phyloP scores from a whole-genome alignment of 2,888 invertebrate genomes.

The Phaedon cochleariae region DNA sequence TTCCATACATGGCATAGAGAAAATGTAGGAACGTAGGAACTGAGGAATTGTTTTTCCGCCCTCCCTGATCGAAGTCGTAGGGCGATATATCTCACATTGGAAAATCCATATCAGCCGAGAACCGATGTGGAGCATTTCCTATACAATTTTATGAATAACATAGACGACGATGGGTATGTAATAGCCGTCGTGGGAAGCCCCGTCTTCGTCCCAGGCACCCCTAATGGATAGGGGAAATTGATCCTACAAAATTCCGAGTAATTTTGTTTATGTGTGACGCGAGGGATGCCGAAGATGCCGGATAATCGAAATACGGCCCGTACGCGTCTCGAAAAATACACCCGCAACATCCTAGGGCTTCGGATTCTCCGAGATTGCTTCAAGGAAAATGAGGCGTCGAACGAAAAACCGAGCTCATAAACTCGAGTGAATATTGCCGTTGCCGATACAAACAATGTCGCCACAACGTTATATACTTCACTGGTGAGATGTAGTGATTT shows the following conservation, averaged over 20 bases:
- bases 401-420: not conserved
- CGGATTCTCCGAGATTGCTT: not conserved
- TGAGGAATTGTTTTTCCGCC: not conserved
- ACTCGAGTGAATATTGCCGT: not conserved
- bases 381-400: not conserved
- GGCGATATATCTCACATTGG: not conserved
- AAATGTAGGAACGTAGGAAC: no score
- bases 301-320: slow-evolving; percentile 43
- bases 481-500: no score
- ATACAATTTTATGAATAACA: slow-evolving; percentile 51
- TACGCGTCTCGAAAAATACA: slow-evolving; percentile 30
- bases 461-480: no score
- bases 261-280: slow-evolving; percentile 52
- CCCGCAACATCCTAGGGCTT: not conserved
- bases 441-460: not conserved
- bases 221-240: slow-evolving; percentile 40
- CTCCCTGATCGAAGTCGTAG: not conserved
- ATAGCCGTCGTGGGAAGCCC: slow-evolving; percentile 54
- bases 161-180: slow-evolving; percentile 40
- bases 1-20: no score
- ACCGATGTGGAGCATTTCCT: slow-evolving; percentile 42
- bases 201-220: slow-evolving; percentile 21
- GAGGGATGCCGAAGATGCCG: slow-evolving; percentile 49
- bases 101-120: slow-evolving; percentile 1
- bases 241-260: slow-evolving; percentile 59